phyloP scores from a whole-genome alignment of 1,140 invertebrate species.

The Philopotamus ludificatus region DNA sequence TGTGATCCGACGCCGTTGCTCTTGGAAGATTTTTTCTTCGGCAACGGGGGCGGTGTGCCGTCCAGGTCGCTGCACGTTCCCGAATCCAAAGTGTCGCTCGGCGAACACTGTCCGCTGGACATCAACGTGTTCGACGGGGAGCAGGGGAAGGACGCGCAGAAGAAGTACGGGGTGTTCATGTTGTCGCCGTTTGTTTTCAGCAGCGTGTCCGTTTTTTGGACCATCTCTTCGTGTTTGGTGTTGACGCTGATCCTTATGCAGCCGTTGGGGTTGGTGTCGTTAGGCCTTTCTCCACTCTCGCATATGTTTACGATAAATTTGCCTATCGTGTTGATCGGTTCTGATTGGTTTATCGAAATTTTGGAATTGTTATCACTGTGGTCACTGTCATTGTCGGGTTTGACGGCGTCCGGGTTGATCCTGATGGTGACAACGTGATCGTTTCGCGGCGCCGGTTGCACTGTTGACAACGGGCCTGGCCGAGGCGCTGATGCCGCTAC shows the following conservation, averaged over 20 bases:
- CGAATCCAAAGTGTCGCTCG: constrained; percentile 74
- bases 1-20: constrained; percentile 49
- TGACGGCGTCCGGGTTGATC: constrained; percentile 60
- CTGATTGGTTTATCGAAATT: constrained; percentile 35
- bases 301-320: constrained; percentile 45
- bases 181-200: constrained; percentile 44
- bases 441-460: constrained; percentile 46
- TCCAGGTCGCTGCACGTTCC: constrained; percentile 81
- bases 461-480: constrained; percentile 30
- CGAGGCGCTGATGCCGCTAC: constrained; percentile 56
- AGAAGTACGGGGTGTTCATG: constrained; percentile 54
- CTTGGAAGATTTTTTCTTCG: constrained; percentile 63
- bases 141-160: constrained; percentile 55
- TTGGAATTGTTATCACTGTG: constrained; percentile 31
- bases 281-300: constrained; percentile 33
- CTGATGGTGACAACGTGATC: constrained; percentile 67
- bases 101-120: constrained; percentile 76
- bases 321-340: constrained; percentile 42
- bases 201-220: constrained; percentile 42
- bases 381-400: background rate
- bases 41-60: constrained; percentile 68
- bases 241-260: constrained; percentile 56
- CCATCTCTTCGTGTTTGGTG: constrained; percentile 43
- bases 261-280: constrained; percentile 39
- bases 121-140: constrained; percentile 56